A percentile compares a stretch with the other conserved stretches of the same genome.
These are phyloP conservation scores for Sinella curviseta DNA, from an alignment of 1,140 invertebrate genomes.

Conservation along the genomic window DNA sequence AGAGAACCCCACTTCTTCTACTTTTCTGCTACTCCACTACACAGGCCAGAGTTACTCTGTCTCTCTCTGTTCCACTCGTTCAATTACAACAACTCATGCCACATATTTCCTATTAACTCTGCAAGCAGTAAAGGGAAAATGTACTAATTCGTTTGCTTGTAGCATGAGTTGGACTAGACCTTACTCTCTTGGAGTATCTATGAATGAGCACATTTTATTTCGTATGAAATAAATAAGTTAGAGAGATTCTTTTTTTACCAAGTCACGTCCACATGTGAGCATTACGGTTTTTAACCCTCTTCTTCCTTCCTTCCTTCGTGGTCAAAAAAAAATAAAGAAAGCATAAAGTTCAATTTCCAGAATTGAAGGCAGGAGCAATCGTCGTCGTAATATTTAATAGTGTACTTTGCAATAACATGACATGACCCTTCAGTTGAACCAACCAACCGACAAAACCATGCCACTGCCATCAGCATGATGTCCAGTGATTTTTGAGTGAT, in stretches of 20 bases:
- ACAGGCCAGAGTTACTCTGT: too few species aligned
- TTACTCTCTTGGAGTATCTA: too few species aligned
- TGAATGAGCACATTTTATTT: background rate
- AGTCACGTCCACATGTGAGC: slow-evolving; percentile 3
- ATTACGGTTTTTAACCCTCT: background rate
- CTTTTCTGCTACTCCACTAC: too few species aligned
- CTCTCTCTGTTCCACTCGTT: too few species aligned
- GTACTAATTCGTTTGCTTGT: background rate
- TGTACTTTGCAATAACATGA: too few species aligned
- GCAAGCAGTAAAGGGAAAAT: background rate
- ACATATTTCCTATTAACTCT: background rate
- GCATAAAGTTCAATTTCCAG: background rate
- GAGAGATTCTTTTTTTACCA: background rate
- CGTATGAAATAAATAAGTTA: too few species aligned
- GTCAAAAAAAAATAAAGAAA: background rate
- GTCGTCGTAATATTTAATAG: too few species aligned
- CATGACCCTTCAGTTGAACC: background rate
- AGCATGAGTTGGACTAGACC: too few species aligned
- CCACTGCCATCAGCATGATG: background rate
- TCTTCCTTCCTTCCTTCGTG: background rate
- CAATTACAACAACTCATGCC: background rate
- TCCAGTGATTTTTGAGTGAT: slow-evolving; percentile 1
- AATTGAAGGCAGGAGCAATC: background rate
- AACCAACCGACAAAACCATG: too few species aligned
- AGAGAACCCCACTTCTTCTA: too few species aligned